Conservation (phyloP, 2,113 vertebrate genomes). For the Urocolius indicus region DNA sequence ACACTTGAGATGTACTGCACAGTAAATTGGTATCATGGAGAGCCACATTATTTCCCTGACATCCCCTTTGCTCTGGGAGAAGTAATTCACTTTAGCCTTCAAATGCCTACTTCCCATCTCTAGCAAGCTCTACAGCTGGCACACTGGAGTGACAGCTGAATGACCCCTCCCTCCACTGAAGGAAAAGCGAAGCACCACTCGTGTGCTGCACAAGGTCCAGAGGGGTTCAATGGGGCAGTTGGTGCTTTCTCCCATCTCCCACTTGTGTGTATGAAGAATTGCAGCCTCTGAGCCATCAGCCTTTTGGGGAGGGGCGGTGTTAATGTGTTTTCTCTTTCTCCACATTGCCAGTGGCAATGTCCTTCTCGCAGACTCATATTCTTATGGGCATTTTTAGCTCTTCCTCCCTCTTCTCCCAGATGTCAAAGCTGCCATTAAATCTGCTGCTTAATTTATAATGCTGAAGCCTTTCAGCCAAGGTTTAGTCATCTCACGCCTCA, state of each 20-base stretch:
- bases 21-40: neutral
- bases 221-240: neutral
- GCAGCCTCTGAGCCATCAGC: neutral
- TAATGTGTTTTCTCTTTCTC: constrained; percentile 10
- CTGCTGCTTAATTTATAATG: constrained; percentile 42
- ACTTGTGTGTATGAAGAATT: neutral
- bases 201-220: fast-evolving
- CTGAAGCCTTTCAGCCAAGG: constrained; percentile 58
- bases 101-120: neutral
- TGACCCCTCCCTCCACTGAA: neutral
- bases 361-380: constrained; percentile 12
- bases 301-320: neutral
- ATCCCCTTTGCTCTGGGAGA: neutral
- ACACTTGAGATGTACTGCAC: neutral
- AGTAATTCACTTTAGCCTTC: neutral
- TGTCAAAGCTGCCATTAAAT: constrained; percentile 52
- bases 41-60: neutral
- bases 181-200: neutral
- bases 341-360: constrained; percentile 37
- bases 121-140: neutral
- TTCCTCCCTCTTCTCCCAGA: constrained; percentile 36
- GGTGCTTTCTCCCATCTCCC: neutral
- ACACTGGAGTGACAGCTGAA: neutral
- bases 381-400: constrained; percentile 54
- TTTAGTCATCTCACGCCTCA: constrained; percentile 39